These are phyloP conservation scores for Murina feae DNA, from an alignment of 2,113 vertebrate genomes.

Conservation along the genomic window DNA sequence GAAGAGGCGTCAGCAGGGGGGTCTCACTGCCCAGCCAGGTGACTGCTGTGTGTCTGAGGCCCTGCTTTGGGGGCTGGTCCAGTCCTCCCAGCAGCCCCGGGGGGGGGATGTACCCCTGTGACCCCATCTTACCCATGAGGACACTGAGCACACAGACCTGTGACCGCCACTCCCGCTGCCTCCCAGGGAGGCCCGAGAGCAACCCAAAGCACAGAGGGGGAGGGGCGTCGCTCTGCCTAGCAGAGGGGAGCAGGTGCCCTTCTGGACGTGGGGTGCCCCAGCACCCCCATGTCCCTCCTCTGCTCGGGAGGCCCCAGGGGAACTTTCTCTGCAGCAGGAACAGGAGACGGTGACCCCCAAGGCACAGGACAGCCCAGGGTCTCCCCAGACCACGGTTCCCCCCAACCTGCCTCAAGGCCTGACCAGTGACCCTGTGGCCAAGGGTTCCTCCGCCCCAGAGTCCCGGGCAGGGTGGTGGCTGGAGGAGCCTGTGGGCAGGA, in stretches of 20 bases:
- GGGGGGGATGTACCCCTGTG: accelerated
- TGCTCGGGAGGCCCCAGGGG: background rate
- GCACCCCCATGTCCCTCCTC: too few relatives aligned
- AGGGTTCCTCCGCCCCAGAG: accelerated
- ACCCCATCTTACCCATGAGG: background rate
- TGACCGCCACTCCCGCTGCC: background rate
- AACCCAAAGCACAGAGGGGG: background rate
- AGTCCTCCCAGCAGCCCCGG: background rate
- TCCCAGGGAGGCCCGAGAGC: accelerated
- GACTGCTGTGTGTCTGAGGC: accelerated
- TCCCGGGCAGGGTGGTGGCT: background rate
- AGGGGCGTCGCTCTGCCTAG: background rate
- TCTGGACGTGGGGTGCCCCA: too few relatives aligned
- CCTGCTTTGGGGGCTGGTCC: background rate
- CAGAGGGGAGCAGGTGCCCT: background rate
- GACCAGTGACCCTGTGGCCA: background rate
- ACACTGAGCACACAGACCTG: background rate
- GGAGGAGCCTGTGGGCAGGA: background rate
- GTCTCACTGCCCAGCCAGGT: background rate
- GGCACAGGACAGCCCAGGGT: background rate
- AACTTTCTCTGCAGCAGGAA: too few relatives aligned
- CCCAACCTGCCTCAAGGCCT: background rate
- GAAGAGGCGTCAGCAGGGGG: background rate
- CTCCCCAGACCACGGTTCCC: background rate
- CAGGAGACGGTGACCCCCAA: background rate